A percentile compares a stretch with the other conserved stretches of the same genome.
These are phyloP conservation scores for Microcebus tavaratra DNA, from an alignment of 2,113 vertebrate genomes.

Conservation along the genomic window DNA sequence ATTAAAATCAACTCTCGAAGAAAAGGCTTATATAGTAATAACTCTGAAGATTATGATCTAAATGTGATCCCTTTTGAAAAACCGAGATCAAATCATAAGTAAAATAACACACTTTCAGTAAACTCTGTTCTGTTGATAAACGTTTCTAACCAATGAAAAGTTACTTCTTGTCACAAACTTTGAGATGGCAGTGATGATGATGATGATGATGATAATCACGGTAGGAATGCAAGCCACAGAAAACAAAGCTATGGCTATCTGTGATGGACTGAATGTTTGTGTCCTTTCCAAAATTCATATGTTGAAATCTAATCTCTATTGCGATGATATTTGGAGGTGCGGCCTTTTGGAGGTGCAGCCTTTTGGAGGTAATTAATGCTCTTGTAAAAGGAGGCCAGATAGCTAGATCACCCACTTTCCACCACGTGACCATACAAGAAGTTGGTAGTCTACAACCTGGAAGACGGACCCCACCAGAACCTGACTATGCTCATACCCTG, in stretches of 20 bases:
- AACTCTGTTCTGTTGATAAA: background rate
- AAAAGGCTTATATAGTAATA: background rate
- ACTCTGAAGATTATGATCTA: background rate
- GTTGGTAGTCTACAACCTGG: background rate
- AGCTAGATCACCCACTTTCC: background rate
- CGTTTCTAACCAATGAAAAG: background rate
- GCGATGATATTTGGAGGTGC: background rate
- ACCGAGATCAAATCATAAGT: background rate
- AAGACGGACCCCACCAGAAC: background rate
- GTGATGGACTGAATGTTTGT: background rate
- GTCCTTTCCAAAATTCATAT: background rate
- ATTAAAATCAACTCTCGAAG: constrained; percentile 2
- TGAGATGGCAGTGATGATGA: background rate
- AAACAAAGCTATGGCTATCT: background rate
- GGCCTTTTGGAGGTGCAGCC: too few relatives aligned
- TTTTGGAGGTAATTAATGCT: background rate
- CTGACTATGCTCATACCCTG: background rate
- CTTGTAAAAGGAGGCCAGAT: background rate
- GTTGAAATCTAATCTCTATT: background rate
- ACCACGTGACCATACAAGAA: background rate
- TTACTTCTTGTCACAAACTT: background rate
- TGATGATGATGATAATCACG: background rate
- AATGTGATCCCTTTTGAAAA: background rate
- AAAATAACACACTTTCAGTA: background rate
- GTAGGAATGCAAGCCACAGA: background rate